These are phyloP conservation scores for Halocaridina rubra DNA, from an alignment of 2,888 invertebrate species.

Conservation along the genomic window DNA sequence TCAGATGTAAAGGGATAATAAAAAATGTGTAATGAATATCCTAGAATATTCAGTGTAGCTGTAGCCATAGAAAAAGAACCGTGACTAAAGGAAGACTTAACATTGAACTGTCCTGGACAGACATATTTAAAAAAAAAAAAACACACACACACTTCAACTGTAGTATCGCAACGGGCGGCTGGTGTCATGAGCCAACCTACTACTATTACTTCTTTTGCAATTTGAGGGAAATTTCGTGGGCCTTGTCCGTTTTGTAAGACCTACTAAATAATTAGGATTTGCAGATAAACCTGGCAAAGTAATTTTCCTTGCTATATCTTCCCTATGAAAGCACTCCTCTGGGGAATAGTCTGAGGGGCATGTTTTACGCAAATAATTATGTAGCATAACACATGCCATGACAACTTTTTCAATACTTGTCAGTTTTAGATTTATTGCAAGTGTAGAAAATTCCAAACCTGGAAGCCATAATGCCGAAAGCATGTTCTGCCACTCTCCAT, in stretches of 20 bases:
- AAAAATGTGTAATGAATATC: too few relatives aligned
- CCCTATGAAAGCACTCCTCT: constrained; percentile 24
- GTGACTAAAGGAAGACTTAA: too few relatives aligned
- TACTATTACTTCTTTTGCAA: constrained; percentile 6
- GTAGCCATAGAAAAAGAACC: too few relatives aligned
- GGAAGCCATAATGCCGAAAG: constrained; percentile 26
- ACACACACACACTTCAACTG: too few relatives aligned
- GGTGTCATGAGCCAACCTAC: too few relatives aligned
- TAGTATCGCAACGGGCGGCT: too few relatives aligned
- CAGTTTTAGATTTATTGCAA: constrained; percentile 13
- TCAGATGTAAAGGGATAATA: too few relatives aligned
- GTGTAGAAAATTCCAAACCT: constrained; percentile 23
- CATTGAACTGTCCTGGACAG: too few relatives aligned
- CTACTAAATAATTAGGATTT: constrained; percentile 18
- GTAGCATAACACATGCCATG: constrained; percentile 20
- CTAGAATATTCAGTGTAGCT: too few relatives aligned
- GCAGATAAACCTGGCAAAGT: constrained; percentile 18
- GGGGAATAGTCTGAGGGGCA: neutral
- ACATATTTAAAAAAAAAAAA: too few relatives aligned
- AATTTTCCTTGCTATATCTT: neutral
- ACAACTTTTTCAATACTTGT: constrained; percentile 10
- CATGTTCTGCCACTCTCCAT: constrained; percentile 13
- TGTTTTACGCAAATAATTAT: constrained; percentile 26
- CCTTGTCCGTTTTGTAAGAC: constrained; percentile 12
- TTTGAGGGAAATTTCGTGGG: neutral